Conservation (phyloP, 2,113 vertebrate genomes). For the Myotis davidii region DNA sequence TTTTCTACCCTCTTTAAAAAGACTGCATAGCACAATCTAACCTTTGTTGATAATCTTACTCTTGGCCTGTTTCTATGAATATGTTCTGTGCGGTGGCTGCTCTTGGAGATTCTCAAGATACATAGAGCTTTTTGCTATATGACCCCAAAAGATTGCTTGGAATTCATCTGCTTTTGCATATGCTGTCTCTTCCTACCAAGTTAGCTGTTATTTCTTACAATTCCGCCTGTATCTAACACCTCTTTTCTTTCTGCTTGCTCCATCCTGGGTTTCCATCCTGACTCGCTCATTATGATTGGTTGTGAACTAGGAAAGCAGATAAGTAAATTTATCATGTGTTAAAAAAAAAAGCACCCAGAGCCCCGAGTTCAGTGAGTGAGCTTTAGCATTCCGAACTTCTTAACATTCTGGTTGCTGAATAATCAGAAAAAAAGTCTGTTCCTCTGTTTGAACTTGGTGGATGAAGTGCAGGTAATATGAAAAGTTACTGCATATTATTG, state of each 20-base stretch:
- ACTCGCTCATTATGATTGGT: background rate
- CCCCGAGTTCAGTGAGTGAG: background rate
- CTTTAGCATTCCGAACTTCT: background rate
- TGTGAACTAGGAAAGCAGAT: slow-evolving; percentile 47
- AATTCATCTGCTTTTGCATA: background rate
- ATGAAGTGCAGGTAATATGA: background rate
- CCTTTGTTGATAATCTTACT: background rate
- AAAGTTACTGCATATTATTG: background rate
- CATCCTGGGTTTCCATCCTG: background rate
- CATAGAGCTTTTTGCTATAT: background rate
- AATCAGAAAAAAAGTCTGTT: background rate
- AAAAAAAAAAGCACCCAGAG: background rate
- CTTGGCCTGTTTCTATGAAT: background rate
- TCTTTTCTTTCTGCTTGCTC: slow-evolving; percentile 9
- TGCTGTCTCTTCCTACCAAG: slow-evolving; percentile 18
- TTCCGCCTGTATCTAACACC: background rate
- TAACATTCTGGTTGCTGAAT: slow-evolving; percentile 24
- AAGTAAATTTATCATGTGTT: background rate
- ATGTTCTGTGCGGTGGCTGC: background rate
- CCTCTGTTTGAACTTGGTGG: background rate
- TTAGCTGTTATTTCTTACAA: slow-evolving; percentile 41
- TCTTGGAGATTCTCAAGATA: background rate
- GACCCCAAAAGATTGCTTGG: background rate
- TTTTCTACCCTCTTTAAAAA: slow-evolving; percentile 14
- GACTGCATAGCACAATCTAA: background rate